Conservation (phyloP, 2,113 vertebrate genomes). For the Gallinago jamesoni region DNA sequence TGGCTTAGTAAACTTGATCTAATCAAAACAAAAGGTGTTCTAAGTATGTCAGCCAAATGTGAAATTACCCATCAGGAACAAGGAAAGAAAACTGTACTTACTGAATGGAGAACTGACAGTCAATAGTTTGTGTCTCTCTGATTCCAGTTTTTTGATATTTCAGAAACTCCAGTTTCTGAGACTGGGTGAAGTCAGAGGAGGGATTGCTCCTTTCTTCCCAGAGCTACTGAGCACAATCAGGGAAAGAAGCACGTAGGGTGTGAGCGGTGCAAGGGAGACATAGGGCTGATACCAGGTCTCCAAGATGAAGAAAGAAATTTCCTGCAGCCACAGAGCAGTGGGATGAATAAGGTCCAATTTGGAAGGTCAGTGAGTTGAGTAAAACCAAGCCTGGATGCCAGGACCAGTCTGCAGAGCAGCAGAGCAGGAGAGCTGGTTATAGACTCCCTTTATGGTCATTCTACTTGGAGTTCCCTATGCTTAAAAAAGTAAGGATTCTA, state of each 20-base stretch:
- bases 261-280: not conserved
- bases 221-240: not conserved
- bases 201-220: not conserved
- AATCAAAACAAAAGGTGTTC: not conserved
- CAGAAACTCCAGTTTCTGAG: not conserved
- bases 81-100: not conserved
- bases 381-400: not conserved
- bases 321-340: not conserved
- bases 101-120: not conserved
- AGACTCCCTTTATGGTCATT: not conserved
- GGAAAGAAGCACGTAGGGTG: not conserved
- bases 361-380: not conserved
- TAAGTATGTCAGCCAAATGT: conserved; percentile 1
- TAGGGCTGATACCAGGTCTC: not conserved
- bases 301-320: not conserved
- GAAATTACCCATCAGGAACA: not conserved
- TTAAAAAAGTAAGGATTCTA: not conserved
- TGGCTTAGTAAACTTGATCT: not conserved
- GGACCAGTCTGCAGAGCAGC: not conserved
- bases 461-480: not conserved
- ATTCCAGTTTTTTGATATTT: not conserved
- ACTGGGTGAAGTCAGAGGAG: not conserved
- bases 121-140: not conserved
- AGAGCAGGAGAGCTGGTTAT: not conserved
- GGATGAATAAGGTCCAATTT: not conserved